A percentile compares a stretch with the other conserved stretches of the same genome.
These are phyloP conservation scores for Magallana angulata DNA, from an alignment of 1,140 invertebrate genomes.

Conservation along the genomic window DNA sequence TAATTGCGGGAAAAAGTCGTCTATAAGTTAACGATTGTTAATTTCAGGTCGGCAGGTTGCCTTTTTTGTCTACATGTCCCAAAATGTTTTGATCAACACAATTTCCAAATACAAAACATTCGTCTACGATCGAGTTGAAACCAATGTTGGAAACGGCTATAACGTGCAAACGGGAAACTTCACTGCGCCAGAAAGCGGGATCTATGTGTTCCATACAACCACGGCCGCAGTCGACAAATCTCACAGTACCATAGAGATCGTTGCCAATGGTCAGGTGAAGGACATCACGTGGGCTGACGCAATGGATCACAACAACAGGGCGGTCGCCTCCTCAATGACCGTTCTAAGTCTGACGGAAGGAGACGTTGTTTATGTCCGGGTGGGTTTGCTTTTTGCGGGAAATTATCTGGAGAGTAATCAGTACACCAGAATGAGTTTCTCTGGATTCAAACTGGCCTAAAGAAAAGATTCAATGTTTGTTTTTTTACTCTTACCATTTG, in stretches of 20 bases:
- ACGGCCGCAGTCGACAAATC: conserved; percentile 7
- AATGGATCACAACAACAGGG: background rate
- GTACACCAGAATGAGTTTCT: conserved; percentile 8
- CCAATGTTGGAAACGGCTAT: conserved; percentile 5
- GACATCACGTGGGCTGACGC: conserved; percentile 17
- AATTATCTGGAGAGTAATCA: conserved; percentile 5
- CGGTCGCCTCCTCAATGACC: background rate
- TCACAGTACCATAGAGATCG: background rate
- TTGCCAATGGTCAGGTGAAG: background rate
- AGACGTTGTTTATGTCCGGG: conserved; percentile 27
- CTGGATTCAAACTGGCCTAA: background rate
- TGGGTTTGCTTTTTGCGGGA: background rate
- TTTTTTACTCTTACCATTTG: no score
- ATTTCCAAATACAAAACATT: background rate
- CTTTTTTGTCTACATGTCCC: conserved; percentile 16
- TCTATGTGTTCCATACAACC: conserved; percentile 28
- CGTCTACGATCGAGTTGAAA: conserved; percentile 3
- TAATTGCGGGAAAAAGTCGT: no score
- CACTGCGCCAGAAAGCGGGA: background rate
- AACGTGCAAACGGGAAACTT: conserved; percentile 7
- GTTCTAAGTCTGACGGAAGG: background rate
- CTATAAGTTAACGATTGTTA: no score
- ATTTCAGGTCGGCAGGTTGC: background rate
- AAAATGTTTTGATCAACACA: background rate
- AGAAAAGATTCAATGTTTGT: no score